Percentiles rank a stretch among this genome's conserved stretches.
These are phyloP conservation scores for Sclerurus mexicanus DNA, from an alignment of 2,113 vertebrate genomes.

Conservation along the genomic window DNA sequence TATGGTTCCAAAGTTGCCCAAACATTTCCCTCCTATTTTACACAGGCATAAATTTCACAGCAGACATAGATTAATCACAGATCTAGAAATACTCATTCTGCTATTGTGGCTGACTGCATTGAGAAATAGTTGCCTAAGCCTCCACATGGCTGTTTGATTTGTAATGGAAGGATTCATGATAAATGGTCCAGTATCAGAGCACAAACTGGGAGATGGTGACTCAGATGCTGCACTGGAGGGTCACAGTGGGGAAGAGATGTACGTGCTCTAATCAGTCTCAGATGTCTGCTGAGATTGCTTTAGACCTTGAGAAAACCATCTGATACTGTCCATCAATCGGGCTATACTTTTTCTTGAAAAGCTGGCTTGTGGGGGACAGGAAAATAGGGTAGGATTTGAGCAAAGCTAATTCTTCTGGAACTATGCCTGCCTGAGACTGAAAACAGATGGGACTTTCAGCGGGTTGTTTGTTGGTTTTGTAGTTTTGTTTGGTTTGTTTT, in stretches of 20 bases:
- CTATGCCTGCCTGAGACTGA: neutral
- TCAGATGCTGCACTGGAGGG: neutral
- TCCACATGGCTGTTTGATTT: neutral
- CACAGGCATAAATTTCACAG: neutral
- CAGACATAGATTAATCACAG: neutral
- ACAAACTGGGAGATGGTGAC: neutral
- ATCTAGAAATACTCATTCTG: neutral
- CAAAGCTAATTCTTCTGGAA: constrained; percentile 16
- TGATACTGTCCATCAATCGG: neutral
- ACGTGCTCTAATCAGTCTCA: neutral
- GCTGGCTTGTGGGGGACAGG: neutral
- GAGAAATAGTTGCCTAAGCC: constrained; percentile 1
- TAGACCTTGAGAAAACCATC: constrained; percentile 6
- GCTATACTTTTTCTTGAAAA: neutral
- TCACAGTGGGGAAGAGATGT: neutral
- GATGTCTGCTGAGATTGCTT: neutral
- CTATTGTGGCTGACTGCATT: neutral
- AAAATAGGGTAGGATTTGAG: neutral
- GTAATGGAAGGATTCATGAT: constrained; percentile 34
- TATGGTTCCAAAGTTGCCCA: neutral
- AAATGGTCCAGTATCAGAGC: neutral
- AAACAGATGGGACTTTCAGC: neutral
- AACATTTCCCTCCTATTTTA: neutral
- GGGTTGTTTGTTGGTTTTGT: constrained; percentile 48
- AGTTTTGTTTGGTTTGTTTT: neutral